phyloP scores from a whole-genome alignment of 2,888 invertebrate species.

The Helicoverpa assulta region DNA sequence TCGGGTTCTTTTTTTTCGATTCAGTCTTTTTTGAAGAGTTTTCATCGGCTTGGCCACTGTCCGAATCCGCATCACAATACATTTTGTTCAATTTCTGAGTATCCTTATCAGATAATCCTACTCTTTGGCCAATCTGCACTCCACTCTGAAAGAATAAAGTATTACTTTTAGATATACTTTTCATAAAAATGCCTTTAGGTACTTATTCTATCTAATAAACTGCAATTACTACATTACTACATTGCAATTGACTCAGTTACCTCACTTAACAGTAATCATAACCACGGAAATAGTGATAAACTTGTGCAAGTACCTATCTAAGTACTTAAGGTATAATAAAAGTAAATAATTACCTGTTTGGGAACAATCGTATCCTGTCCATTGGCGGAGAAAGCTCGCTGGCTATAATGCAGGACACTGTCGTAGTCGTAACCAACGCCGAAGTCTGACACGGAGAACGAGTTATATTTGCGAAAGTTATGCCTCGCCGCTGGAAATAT shows the following conservation, averaged over 20 bases:
- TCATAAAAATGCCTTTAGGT: no score
- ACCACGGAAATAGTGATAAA: no score
- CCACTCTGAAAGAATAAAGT: constrained; percentile 74
- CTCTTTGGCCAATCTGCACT: constrained; percentile 90
- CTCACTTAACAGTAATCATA: no score
- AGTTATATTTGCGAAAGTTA: constrained; percentile 92
- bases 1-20: constrained; percentile 73
- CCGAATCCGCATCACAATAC: constrained; percentile 87
- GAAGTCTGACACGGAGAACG: constrained; percentile 91
- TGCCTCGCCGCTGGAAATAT: constrained; percentile 81
- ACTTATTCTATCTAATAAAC: no score
- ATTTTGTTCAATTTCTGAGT: constrained; percentile 89
- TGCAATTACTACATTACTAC: no score
- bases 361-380: constrained; percentile 92
- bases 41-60: constrained; percentile 70
- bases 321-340: background rate
- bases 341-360: constrained; percentile 77
- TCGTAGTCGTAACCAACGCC: constrained; percentile 93
- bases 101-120: constrained; percentile 90
- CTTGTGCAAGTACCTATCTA: no score
- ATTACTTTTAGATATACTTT: background rate
- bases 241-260: no score
- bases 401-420: constrained; percentile 94
- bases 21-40: constrained; percentile 57
- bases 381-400: constrained; percentile 92